Base-by-base conservation (phyloP, 2,888 invertebrate genomes). In the Ceratothoa steindachneri region DNA sequence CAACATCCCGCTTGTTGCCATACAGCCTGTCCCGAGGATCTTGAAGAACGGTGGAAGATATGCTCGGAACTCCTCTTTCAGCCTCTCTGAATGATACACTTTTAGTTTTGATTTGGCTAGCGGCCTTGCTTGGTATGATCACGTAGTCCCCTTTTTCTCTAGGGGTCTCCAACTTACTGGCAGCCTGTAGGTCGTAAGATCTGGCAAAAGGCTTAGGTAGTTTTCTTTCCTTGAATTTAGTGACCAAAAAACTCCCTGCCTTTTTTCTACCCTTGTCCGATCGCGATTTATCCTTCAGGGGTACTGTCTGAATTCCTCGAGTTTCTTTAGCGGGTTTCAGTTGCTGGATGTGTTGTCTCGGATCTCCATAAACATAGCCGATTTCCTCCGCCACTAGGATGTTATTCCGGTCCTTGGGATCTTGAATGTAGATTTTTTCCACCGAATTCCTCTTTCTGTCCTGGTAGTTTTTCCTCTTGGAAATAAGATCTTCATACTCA, bases 311-410 rank as follows among this genome's bases (percentile, higher is more conserved):
- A 60, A 60, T 24, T 60, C 60, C 60, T 60, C 27, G n/a, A 24
- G 12, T 24, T 60, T 24, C 60, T 24, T 60, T 60, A 22, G 60
- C n/a, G 3, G 19, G 12, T 3, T 19, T 51, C 24, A 60, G 9
- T 60, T 60, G 60, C 60, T 60, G 19, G 27, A 60, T 24, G 27
- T 60, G 60, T 24, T 60, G n/a, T 71, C 66, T 29, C 4, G 71
- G 71, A 66, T 71, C 71, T n/a, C 71, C 71, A 30, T 71, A 71
- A 15, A 71, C 52, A 9, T 64, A 64, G 12, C 71, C 71, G 19
- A 71, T 64, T 29, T 71, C 71, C 29, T 71, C 71, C 4, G 71
- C 71, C 12, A 71, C 64, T 15, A 71, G n/a, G n/a, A 71, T 51
- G 22, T 66, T 66, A 15, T 51, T 66, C 12, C 51, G 19, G 66